phyloP scores from a whole-genome alignment of 1,140 invertebrate species.

The Mesaphorura yosii region DNA sequence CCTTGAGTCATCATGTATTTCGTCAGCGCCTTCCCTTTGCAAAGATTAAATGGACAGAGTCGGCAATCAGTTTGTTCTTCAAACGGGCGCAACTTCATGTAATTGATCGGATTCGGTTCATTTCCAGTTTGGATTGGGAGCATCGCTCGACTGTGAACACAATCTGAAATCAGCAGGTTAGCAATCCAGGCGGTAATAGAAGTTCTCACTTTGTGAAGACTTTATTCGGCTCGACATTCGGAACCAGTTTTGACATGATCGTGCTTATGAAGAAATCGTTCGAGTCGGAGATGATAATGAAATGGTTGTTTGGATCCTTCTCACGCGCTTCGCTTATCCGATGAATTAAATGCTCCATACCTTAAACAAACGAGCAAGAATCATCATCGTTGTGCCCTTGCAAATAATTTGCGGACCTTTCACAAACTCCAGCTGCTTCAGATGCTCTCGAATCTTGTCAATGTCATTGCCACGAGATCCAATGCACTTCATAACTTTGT shows the following conservation, averaged over 20 bases:
- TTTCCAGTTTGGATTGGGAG: background rate
- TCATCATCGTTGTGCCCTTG: background rate
- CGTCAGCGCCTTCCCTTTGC: slow-evolving; percentile 19
- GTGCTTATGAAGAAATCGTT: slow-evolving; percentile 28
- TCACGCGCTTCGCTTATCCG: background rate
- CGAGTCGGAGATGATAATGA: slow-evolving; percentile 21
- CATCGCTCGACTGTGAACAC: no score
- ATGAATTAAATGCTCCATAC: slow-evolving; percentile 18
- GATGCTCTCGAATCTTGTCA: slow-evolving; percentile 10
- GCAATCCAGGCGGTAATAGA: no score
- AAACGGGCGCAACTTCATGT: slow-evolving; percentile 18
- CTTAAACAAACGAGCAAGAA: slow-evolving; percentile 6
- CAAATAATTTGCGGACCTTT: slow-evolving; percentile 5
- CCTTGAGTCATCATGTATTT: slow-evolving; percentile 21
- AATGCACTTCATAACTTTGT: slow-evolving; percentile 18
- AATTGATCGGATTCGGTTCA: background rate
- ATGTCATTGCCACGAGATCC: slow-evolving; percentile 17
- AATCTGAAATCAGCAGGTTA: no score
- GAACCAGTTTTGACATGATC: slow-evolving; percentile 3
- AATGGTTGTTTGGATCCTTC: background rate
- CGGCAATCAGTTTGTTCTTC: slow-evolving; percentile 15
- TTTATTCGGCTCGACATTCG: slow-evolving; percentile 14
- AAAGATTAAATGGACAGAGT: slow-evolving; percentile 24
- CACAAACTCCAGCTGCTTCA: slow-evolving; percentile 10
- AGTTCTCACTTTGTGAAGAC: slow-evolving; percentile 19